Base-by-base conservation (phyloP, 2,113 vertebrate genomes). In the Gallinago media region DNA sequence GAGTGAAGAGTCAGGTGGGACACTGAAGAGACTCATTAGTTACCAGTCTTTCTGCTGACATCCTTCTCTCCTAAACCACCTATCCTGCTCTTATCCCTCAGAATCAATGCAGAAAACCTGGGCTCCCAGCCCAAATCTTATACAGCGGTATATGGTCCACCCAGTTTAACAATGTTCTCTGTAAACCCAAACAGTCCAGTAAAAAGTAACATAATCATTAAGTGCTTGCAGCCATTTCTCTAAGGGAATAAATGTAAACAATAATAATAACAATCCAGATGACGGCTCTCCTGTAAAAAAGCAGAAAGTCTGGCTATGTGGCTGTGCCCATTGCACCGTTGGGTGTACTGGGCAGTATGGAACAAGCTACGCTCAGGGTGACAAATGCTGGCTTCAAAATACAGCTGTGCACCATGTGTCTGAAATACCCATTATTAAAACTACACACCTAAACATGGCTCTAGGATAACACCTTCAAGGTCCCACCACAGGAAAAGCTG, bases 361-460 rank as follows among this genome's bases (percentile, higher is more conserved):
- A 85, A 68, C 4, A 22, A 13, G 26, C n/a, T 73, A 42, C 0
- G 1, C 16, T 66, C 44, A 9, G n/a, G 26, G 44, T 3, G 11
- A 34, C 26, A 70, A 92, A 93, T 5, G 12, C 8, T 85, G 77
- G 15, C 47, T 93, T 77, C 49, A 76, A 85, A 88, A 75, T 38
- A 88, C 20, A 82, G 23, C 21, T 6, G 47, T 40, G 20, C 6
- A 47, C 20, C 11, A 0, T 68, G 32, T 44, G 25, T 61, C 31
- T 88, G 80, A 84, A 93, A 66, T 18, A 65, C 4, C 72, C 66
- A 25, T n/a, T 68, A 65, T 44, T 56, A 62, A 70, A 80, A 36
- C 10, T 47, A 36, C 26, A 29, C 3, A 2, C 27, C 36, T 67
- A 83, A 88, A 83, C 18, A 38, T 0, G 0, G 46, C 18, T 80